Base-by-base conservation (phyloP, 1,140 invertebrate species). In the Pseudomyrmex gracilis region DNA sequence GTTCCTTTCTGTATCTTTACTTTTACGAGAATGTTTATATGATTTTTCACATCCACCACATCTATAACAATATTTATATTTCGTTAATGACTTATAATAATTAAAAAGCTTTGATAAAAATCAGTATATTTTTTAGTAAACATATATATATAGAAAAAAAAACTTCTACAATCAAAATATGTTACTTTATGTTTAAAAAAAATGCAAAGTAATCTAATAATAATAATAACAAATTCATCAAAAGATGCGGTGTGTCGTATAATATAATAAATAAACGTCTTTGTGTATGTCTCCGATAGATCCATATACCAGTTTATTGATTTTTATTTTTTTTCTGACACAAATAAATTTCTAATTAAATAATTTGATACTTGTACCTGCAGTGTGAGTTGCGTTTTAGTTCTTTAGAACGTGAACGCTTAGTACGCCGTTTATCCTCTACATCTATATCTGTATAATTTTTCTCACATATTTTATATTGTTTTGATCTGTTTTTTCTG, bases 351-450 rank as follows among this genome's bases (percentile, higher is more conserved):
- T 20, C 53, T 20, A 55, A 22, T 73, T 5, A 45, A 9, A 24
- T 24, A 24, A 24, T 60, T 1, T 58, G 17, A 34, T 51, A 51
- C 10, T 5, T 5, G 9, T 85, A 88, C 87, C 71, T 87, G 2
- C 67, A 67, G 71, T 73, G 20, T 45, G 68, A 85, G 9, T 73
- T 58, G 53, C 63, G 70, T 51, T 84, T 64, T 20, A 74, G 51
- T 2, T 86, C 84, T 57, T 58, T 67, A 4, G 87, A 88, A 82
- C n/a, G 70, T 1, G 86, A 86, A 63, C 71, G 70, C 64, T 82
- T 60, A 22, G 2, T 53, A 24, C 24, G 22, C 43, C 47, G 61
- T 68, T 9, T 22, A 17, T 66, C 45, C 5, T 70, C 67, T 57
- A n/a, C n/a, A n/a, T 24, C 24, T 24, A 53, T 34, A 20, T 73